Percentiles rank a stretch among this genome's conserved stretches.
Conservation (phyloP, 2,797 vertebrate species). For the Furcifer pardalis region DNA sequence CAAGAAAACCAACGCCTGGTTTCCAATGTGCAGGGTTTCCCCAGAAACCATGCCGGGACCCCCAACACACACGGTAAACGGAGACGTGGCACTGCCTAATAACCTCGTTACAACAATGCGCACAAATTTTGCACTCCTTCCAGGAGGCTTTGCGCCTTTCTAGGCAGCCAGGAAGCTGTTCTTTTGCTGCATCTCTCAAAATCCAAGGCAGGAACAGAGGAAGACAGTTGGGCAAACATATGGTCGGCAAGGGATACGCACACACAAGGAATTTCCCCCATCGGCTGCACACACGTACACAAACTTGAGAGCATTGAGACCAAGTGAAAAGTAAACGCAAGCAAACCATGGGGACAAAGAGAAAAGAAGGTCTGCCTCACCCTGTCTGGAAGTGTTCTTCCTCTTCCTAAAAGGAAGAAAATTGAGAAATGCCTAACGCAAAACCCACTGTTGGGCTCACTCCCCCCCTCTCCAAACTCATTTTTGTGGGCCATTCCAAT, state of each 20-base stretch:
- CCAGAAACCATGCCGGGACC: not conserved
- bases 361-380: not conserved
- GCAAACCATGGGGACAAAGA: not conserved
- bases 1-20: fast-evolving
- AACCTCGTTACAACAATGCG: not conserved
- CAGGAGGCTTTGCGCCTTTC: too few relatives aligned
- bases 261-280: not conserved
- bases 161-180: not conserved
- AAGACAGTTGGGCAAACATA: too few relatives aligned
- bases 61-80: not conserved
- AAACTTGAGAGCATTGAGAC: too few relatives aligned
- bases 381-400: not conserved
- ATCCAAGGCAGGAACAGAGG: too few relatives aligned
- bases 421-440: not conserved
- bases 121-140: not conserved
- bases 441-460: too few relatives aligned
- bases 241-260: not conserved
- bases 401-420: not conserved
- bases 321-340: not conserved
- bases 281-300: too few relatives aligned
- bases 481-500: too few relatives aligned
- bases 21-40: fast-evolving
- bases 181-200: not conserved
- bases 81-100: not conserved
- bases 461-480: too few relatives aligned